Percentiles rank a stretch among this genome's conserved stretches.
phyloP scores from a whole-genome alignment of 2,888 invertebrate genomes.

The Smittia aterrima region DNA sequence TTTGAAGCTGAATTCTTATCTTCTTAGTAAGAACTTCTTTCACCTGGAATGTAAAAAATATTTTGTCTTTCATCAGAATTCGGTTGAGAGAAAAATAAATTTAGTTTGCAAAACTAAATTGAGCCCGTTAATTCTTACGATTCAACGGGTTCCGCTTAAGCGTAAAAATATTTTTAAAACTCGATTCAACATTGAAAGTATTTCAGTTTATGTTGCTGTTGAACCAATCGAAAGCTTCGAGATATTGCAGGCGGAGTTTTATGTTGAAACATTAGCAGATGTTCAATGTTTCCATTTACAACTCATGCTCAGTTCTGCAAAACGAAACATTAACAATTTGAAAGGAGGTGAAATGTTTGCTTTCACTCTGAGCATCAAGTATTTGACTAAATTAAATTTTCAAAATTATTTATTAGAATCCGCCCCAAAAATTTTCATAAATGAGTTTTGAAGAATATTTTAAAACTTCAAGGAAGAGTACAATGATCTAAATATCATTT shows the following conservation, averaged over 20 bases:
- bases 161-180: too few relatives aligned
- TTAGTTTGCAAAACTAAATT: too few relatives aligned
- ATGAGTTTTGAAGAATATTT: too few relatives aligned
- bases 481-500: too few relatives aligned
- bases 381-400: not conserved
- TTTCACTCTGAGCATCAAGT: too few relatives aligned
- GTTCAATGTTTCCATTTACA: constrained; percentile 23
- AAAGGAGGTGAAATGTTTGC: not conserved
- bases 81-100: too few relatives aligned
- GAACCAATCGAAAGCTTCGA: constrained; percentile 3
- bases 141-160: too few relatives aligned
- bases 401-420: not conserved
- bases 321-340: not conserved
- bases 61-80: too few relatives aligned
- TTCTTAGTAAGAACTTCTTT: too few relatives aligned
- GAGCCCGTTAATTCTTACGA: too few relatives aligned
- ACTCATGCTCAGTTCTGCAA: not conserved
- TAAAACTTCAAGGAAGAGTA: too few relatives aligned
- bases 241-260: not conserved
- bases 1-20: too few relatives aligned
- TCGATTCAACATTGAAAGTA: not conserved
- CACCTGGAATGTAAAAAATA: not conserved
- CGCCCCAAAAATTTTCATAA: not conserved
- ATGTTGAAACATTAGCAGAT: constrained; percentile 17
- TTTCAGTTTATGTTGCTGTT: not conserved